Base-by-base conservation (phyloP, 2,797 vertebrate genomes). In the Trachurus trachurus region DNA sequence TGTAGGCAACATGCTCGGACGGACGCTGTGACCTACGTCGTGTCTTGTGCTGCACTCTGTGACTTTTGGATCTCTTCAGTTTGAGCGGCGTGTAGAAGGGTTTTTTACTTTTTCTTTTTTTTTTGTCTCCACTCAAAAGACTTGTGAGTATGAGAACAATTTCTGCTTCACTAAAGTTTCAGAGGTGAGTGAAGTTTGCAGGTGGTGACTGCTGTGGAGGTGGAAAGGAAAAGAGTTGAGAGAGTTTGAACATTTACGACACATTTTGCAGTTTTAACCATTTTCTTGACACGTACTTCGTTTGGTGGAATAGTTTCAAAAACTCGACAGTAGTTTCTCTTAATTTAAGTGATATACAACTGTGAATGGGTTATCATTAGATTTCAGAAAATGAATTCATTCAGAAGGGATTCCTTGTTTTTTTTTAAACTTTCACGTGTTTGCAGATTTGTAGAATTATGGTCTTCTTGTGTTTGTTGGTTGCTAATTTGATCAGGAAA, bases 61-160 rank as follows among this genome's bases (percentile, higher is more conserved):
- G 78, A 75, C 87, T 77, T 84, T 50, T 79, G 89, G 91, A 92
- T 85, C 72, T 74, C 78, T 73, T 66, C 68, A n/a, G 59, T 70
- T 37, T 84, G 67, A 67, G n/a, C n/a, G n/a, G 56, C 15, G 2
- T 39, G 49, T 49, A 50, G 44, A 79, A 49, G 64, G 37, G 37
- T 61, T 72, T 67, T 29, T 11, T 15, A 62, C 40, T 39, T 12
- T 39, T 6, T 9, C 22, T 12, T 47, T 50, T n/a, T 45, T 16
- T 39, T 26, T 29, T 52, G 44, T 71, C 52, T 75, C 68, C 44
- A 4, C 53, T 81, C 34, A 63, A 85, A 61, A 88, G 57, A 53
- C 19, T 19, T 60, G 71, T 71, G 82, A 84, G 88, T 87, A 81
- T 82, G 34, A 81, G 73, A 81, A 70, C 47, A 42, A 13, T 77